phyloP scores from a whole-genome alignment of 2,888 invertebrate genomes.

The Leucoma salicis region DNA sequence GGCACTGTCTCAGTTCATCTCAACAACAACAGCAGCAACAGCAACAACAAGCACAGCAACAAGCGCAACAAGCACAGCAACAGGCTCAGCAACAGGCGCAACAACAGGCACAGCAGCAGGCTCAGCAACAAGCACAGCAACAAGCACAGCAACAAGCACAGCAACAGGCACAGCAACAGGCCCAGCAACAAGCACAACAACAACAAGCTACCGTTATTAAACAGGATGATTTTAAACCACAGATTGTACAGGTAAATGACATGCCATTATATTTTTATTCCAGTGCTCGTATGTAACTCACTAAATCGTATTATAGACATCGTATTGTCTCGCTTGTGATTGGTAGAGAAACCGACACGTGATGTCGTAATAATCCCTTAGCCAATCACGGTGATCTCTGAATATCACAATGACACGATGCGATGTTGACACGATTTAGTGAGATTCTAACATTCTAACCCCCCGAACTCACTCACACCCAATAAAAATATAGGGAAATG shows the following conservation, averaged over 20 bases:
- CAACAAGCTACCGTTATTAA: slow-evolving; percentile 73
- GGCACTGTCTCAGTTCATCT: slow-evolving; percentile 59
- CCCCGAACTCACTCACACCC: too few species aligned
- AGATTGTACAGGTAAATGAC: slow-evolving; percentile 75
- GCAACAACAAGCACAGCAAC: slow-evolving; percentile 57
- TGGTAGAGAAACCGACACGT: too few species aligned
- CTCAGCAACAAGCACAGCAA: slow-evolving; percentile 59
- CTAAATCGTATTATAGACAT: too few species aligned
- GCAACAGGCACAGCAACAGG: slow-evolving; percentile 52
- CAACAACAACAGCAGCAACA: slow-evolving; percentile 64
- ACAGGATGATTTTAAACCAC: slow-evolving; percentile 76
- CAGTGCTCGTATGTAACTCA: too few species aligned
- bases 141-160: slow-evolving; percentile 60
- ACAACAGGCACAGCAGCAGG: slow-evolving; percentile 47
- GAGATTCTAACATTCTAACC: too few species aligned
- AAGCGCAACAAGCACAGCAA: slow-evolving; percentile 50
- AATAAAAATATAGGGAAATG: too few species aligned
- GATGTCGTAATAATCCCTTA: too few species aligned
- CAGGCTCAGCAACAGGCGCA: slow-evolving; percentile 57
- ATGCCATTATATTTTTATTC: too few species aligned
- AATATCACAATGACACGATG: too few species aligned
- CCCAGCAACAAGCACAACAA: slow-evolving; percentile 59
- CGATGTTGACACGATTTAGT: too few species aligned
- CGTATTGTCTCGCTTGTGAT: too few species aligned
- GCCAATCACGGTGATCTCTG: too few species aligned